Base-by-base conservation (phyloP, 2,113 vertebrate genomes). In the Synodontis membranacea region DNA sequence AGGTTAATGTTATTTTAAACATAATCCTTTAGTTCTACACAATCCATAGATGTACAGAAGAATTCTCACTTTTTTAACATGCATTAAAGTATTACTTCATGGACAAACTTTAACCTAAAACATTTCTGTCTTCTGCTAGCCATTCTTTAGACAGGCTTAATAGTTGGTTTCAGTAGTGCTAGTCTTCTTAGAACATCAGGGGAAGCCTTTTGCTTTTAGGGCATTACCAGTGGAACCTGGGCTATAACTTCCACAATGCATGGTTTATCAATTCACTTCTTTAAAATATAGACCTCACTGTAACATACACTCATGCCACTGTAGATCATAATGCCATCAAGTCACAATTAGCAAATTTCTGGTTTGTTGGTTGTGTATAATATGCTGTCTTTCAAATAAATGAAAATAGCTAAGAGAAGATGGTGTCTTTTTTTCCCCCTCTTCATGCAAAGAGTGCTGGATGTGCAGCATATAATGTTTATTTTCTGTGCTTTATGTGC, bases 341-440 rank as follows among this genome's bases (percentile, higher is more conserved):
- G 84, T 80, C 70, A 85, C 74, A 74, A 62, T 84, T 66, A 81
- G 74, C 68, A 64, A 46, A 83, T 83, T 75, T 87, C 83, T 85
- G 83, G 85, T 87, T 54, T 80, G 83, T 80, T 88, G 85, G 74
- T 87, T 87, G 86, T 90, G 82, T 68, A 83, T 82, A 87, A 78
- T 80, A 87, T 83, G 80, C 87, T 87, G 87, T 85, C 82, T 90
- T 86, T 88, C 21, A 56, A 90, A 87, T 90, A 90, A 90, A 90
- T 87, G 52, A 85, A 86, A 90, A 88, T 88, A 66, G 83, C 87
- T 80, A 90, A 87, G 39, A 44, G 50, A 79, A 44, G 25, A 75
- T n/a, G 44, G 54, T 74, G 46, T n/a, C 11, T 12, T 54, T 46
- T 37, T 37, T 48, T 54, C 50, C 37, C 17, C 1, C n/a, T 46